Evolutionary conservation across 2,797 vertebrate species (phyloP), one percentile per base, ranked within the genome.

Genomic region (Sebastes kiyomatsui): DNA sequence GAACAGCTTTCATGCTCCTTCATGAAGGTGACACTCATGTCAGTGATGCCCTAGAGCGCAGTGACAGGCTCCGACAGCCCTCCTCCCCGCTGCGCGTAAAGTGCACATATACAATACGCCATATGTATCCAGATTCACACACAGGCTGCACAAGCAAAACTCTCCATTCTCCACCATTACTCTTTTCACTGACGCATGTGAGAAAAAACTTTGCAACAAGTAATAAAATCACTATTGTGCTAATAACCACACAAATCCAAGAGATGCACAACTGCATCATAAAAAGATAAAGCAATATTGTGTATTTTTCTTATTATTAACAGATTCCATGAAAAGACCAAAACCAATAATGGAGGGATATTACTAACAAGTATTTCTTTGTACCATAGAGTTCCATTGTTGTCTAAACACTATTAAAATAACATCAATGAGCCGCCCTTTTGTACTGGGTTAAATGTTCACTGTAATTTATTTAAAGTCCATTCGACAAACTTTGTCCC

Each of bases 11-110:
- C 86, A 85, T 75, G 70, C 89, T 93, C 85, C 81, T 86, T 80
- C 81, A 71, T 68, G 88, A 89, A 92, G 88, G 92, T 92, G 92
- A 93, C 92, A 88, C 88, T 90, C 88, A 74, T 88, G 85, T 92
- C 92, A 92, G 87, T 65, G 86, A 88, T 88, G 87, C 90, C 90
- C 86, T 83, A 18, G 64, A 93, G 92, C 86, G 69, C 86, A 75
- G 84, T 71, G 83, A 89, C 91, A 88, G 86, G 64, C 74, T 78
- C 23, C 46, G 30, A 60, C 88, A 88, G 77, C 69, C 75, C 73
- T 59, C 76, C 83, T 75, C 68, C 83, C 77, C 13, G 32, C 86
- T 92, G 80, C 74, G 81, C 74, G 38, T 35, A 46, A 32, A 77
- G 79, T 77, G 74, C 72, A 80, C 25, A 27, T 71, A 42, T 54